Conservation (phyloP, 2,888 invertebrate genomes). For the Ophion ventricosus region DNA sequence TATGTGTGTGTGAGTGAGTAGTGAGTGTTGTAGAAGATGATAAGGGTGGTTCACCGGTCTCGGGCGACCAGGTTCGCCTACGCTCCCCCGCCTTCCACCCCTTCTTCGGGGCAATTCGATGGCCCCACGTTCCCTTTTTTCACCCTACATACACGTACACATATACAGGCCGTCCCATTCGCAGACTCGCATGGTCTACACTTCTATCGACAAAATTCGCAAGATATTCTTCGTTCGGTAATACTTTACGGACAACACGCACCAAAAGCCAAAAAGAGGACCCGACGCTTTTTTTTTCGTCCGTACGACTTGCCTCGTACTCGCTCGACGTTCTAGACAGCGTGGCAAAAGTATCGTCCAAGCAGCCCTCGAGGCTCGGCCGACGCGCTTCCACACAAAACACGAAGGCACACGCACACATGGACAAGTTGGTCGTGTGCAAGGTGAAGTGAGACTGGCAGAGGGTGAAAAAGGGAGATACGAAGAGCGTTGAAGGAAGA, state of each 20-base stretch:
- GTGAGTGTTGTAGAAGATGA: conserved; percentile 32
- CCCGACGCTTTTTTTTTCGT: conserved; percentile 19
- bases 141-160: conserved; percentile 52
- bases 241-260: conserved; percentile 72
- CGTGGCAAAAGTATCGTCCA: conserved; percentile 78
- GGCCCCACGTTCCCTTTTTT: conserved; percentile 65
- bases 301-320: conserved; percentile 9
- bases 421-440: not conserved
- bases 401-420: conserved; percentile 63
- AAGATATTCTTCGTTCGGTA: conserved; percentile 59
- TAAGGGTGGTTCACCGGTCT: conserved; percentile 58
- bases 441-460: conserved; percentile 27
- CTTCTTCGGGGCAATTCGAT: conserved; percentile 40
- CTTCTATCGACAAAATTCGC: conserved; percentile 68
- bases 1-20: not conserved
- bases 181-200: conserved; percentile 7
- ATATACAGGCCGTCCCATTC: conserved; percentile 48
- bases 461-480: conserved; percentile 58
- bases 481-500: conserved; percentile 56
- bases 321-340: conserved; percentile 28
- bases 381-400: conserved; percentile 64
- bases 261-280: conserved; percentile 36
- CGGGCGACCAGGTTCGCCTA: conserved; percentile 35
- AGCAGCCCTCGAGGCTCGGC: conserved; percentile 68
- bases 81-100: too few relatives aligned